Base-by-base conservation (phyloP, 1,140 invertebrate species). In the Drosophila equinoxialis region DNA sequence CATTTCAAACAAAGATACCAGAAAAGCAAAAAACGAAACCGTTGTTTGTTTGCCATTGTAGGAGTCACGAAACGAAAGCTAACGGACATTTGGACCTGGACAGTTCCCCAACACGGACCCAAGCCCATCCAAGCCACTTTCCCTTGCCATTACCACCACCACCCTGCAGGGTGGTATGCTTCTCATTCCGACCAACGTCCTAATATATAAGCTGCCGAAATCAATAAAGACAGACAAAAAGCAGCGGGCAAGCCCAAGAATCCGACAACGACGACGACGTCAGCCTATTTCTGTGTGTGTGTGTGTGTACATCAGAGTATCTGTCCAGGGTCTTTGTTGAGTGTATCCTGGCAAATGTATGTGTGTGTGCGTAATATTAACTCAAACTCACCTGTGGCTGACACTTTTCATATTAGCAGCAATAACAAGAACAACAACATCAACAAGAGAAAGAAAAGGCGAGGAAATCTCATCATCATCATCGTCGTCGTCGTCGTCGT, bases 361-460 rank as follows among this genome's bases (percentile, higher is more conserved):
- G 45, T 68, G 65, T 58, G 14, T 68, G 65, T 58, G 14, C 30
- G 55, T 67, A 63, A 76, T 75, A 83, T 87, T 83, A 77, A 80
- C 71, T 87, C 76, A 89, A 77, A 80, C 71, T 87, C 76, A 89
- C 83, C 84, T 87, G 83, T 87, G 77, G 83, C 79, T 76, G 83
- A 79, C 84, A 87, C 76, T 87, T 83, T 82, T 82, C 76, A 87
- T 79, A 83, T 77, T 73, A 69, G 55, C 60, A 68, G 37, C 51
- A 57, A 66, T 62, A 62, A 62, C 60, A 33, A 41, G 33, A 33
- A 33, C 39, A 42, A 62, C 58, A 33, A 33, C 39, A 65, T 74
- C 81, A 84, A 84, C 72, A 75, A 73, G 73, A 65, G 57, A 73
- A 73, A 63, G 35, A 59, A 59, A 17, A 37, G 57, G 57, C 33